Percentiles rank a stretch among this genome's conserved stretches.
Evolutionary conservation across 2,797 vertebrate species (phyloP).

Genomic region (Epinephelus awoara): DNA sequence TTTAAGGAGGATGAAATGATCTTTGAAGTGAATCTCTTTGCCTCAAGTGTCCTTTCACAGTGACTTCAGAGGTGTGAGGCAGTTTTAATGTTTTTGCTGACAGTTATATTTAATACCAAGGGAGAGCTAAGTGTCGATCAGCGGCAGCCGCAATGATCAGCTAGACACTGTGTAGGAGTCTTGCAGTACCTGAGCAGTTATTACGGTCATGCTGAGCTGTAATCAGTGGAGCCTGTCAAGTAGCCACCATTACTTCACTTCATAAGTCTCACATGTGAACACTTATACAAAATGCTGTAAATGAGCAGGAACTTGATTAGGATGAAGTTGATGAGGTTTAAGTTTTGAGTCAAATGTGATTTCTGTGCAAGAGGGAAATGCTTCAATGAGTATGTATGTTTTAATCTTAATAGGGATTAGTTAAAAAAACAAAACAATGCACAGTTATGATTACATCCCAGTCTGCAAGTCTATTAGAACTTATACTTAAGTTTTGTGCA

Average conservation of each 20-base stretch:
- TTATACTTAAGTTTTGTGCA: slow-evolving; percentile 43
- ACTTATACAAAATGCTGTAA: slow-evolving; percentile 40
- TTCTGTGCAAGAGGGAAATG: slow-evolving; percentile 32
- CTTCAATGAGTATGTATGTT: slow-evolving; percentile 13
- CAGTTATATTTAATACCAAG: slow-evolving; percentile 33
- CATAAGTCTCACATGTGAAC: slow-evolving; percentile 37
- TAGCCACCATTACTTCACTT: slow-evolving; percentile 26
- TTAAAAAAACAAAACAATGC: slow-evolving; percentile 28
- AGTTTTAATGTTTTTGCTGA: slow-evolving; percentile 18
- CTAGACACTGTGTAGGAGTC: slow-evolving; percentile 40
- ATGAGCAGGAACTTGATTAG: slow-evolving; percentile 43
- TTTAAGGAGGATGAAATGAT: slow-evolving; percentile 47
- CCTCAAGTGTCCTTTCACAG: slow-evolving; percentile 38
- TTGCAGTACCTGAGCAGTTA: slow-evolving; percentile 45
- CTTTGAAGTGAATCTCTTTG: slow-evolving; percentile 43
- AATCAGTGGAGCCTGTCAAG: slow-evolving; percentile 61
- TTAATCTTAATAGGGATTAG: slow-evolving; percentile 39
- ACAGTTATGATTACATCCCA: slow-evolving; percentile 52
- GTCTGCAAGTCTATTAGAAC: slow-evolving; percentile 45
- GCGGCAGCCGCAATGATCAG: slow-evolving; percentile 1
- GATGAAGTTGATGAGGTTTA: slow-evolving; percentile 35
- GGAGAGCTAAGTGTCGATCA: slow-evolving; percentile 30
- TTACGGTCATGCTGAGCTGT: slow-evolving; percentile 46
- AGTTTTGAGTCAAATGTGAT: slow-evolving; percentile 34
- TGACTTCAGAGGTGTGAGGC: slow-evolving; percentile 26